Base-by-base conservation (phyloP, 2,888 invertebrate species). In the Tetanocera ferruginea region DNA sequence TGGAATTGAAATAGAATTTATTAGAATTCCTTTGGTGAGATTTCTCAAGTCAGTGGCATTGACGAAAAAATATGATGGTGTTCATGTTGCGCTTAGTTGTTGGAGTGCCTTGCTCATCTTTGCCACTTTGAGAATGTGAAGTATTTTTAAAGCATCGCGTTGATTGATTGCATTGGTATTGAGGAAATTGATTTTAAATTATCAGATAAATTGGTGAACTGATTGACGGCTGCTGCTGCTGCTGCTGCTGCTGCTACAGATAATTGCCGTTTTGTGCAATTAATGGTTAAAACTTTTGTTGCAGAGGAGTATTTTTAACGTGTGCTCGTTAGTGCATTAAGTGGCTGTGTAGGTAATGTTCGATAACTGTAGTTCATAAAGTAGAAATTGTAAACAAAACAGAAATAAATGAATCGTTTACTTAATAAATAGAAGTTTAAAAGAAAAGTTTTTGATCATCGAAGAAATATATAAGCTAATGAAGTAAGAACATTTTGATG, bases 121-220 rank as follows among this genome's bases (percentile, higher is more conserved):
- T 3, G 8, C 23, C 19, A 9, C 23, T n/a, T 23, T 5, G 55
- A n/a, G n/a, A n/a, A 23, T 23, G n/a, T 23, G 23, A n/a, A n/a
- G 5, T 19, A 23, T 23, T n/a, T 55, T 23, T 55, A 23, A 62
- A 62, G 25, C 67, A 49, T 11, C 49, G 3, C 57, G 19, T 17
- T 55, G 71, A 71, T 67, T 23, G 67, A 67, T 71, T 55, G 57
- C 19, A 6, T 71, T 71, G 31, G 71, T 31, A 55, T 55, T 57
- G 57, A 37, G 55, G 57, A 71, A 71, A 57, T 57, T 71, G 71
- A 71, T 55, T 71, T 55, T 57, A 71, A 71, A 71, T 71, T 23
- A 23, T 71, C 34, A 57, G 34, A 71, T 71, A 71, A 57, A 57
- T 71, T 71, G 70, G 14, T 19, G 34, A 49, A 9, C 71, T 19